phyloP scores from a whole-genome alignment of 2,797 vertebrate species.

The Poecilia velifera region DNA sequence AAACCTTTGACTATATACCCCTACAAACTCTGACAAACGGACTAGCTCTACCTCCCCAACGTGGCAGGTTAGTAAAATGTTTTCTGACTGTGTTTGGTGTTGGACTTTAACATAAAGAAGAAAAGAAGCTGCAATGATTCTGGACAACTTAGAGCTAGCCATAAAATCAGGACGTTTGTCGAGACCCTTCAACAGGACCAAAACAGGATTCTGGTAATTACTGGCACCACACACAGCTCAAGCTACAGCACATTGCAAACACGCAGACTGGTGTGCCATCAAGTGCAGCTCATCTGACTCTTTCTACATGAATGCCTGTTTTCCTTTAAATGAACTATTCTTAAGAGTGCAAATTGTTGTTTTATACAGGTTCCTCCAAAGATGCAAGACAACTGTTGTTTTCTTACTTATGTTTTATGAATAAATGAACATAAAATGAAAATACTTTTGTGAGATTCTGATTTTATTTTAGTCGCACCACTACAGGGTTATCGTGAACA shows the following conservation, averaged over 20 bases:
- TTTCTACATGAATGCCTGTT: not conserved
- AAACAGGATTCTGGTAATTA: not conserved
- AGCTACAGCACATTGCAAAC: not conserved
- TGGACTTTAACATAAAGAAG: conserved; percentile 1
- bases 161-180: not conserved
- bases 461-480: not conserved
- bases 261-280: too few species aligned
- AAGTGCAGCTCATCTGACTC: not conserved
- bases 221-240: not conserved
- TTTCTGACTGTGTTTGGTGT: conserved; percentile 12
- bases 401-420: not conserved
- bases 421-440: not conserved
- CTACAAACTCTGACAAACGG: conserved; percentile 21
- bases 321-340: not conserved
- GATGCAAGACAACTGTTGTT: not conserved
- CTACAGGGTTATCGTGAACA: not conserved
- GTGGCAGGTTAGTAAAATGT: conserved; percentile 2
- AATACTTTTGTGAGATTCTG: not conserved
- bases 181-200: not conserved
- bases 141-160: not conserved
- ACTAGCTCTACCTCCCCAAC: not conserved
- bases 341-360: not conserved
- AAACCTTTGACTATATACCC: conserved; percentile 20
- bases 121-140: not conserved
- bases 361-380: not conserved